phyloP scores from a whole-genome alignment of 2,113 vertebrate species.

The Brienomyrus brachyistius region DNA sequence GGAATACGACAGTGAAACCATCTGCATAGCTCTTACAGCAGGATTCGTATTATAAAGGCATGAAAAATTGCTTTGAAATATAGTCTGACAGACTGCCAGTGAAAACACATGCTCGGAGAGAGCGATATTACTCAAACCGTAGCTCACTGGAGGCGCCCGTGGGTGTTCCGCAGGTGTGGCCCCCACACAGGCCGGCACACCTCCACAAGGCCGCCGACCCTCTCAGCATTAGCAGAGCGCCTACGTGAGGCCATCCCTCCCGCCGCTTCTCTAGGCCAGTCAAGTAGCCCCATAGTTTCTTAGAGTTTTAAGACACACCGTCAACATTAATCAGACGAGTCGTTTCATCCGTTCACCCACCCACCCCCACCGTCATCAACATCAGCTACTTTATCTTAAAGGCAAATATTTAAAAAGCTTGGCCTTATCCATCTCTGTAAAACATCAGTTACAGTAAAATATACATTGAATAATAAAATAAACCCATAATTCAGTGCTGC shows the following conservation, averaged over 20 bases:
- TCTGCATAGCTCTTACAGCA: slow-evolving; percentile 3
- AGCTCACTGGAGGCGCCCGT: not conserved
- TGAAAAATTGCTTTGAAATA: slow-evolving; percentile 19
- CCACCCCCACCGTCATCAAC: not conserved
- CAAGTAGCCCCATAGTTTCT: not conserved
- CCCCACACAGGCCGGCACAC: not conserved
- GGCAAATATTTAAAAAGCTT: not conserved
- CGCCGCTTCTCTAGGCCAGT: not conserved
- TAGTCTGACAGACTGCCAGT: slow-evolving; percentile 8
- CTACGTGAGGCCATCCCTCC: not conserved
- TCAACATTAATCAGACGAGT: not conserved
- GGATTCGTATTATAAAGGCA: slow-evolving; percentile 14
- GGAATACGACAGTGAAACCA: slow-evolving; percentile 5
- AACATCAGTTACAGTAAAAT: not conserved
- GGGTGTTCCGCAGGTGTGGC: slow-evolving; percentile 15
- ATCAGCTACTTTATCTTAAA: not conserved
- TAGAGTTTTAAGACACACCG: not conserved
- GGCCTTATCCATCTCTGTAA: not conserved
- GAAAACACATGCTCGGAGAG: slow-evolving; percentile 10
- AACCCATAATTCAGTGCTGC: not conserved
- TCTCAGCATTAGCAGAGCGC: not conserved
- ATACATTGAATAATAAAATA: not conserved
- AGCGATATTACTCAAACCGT: slow-evolving; percentile 12
- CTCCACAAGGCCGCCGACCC: too few species aligned
- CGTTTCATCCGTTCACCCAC: not conserved